These are phyloP conservation scores for Mobula birostris DNA, from an alignment of 2,113 vertebrate genomes.

Conservation along the genomic window DNA sequence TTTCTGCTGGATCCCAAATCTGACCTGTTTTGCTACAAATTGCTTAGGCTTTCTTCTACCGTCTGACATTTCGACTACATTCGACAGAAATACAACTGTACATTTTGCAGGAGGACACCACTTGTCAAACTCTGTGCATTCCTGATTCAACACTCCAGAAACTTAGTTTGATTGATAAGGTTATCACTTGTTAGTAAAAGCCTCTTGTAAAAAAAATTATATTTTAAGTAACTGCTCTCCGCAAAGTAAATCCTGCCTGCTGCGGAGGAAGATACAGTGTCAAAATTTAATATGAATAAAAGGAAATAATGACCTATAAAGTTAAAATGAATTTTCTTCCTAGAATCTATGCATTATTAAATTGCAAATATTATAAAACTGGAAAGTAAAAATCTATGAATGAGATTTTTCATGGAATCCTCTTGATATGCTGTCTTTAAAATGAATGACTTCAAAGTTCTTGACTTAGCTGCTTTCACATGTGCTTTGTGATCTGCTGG, in stretches of 20 bases:
- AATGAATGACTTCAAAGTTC: background rate
- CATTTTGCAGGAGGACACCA: background rate
- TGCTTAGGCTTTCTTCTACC: background rate
- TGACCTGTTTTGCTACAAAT: background rate
- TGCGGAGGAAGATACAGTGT: background rate
- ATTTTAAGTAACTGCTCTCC: background rate
- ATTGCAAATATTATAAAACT: background rate
- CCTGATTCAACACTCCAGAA: background rate
- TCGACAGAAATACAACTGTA: conserved; percentile 1
- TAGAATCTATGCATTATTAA: background rate
- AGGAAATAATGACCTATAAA: background rate
- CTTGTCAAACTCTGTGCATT: background rate
- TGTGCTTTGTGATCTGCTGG: background rate
- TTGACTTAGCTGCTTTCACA: background rate
- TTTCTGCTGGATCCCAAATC: no score
- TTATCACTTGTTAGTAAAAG: background rate
- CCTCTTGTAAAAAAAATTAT: background rate
- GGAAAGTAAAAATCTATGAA: background rate
- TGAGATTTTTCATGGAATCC: background rate
- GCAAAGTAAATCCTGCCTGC: background rate
- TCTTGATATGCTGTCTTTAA: background rate
- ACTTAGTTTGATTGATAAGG: background rate
- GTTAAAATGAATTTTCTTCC: background rate
- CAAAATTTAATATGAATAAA: background rate
- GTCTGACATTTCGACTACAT: conserved; percentile 8